Evolutionary conservation across 1,140 invertebrate species (phyloP).

Genomic region (Thaumatotibia leucotreta): DNA sequence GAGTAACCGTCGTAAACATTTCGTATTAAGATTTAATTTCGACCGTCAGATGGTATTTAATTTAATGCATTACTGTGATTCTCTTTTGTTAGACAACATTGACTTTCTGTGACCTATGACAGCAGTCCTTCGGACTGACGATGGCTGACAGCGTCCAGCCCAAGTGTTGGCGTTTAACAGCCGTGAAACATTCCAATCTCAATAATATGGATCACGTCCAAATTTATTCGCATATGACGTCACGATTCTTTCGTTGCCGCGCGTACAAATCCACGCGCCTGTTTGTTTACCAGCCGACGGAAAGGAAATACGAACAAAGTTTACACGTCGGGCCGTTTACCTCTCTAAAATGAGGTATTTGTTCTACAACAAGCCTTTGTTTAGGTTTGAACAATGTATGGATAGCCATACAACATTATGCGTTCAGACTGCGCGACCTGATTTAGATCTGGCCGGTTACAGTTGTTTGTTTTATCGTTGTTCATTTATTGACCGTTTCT

Average conservation of each 20-base stretch:
- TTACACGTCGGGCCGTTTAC: constrained; percentile 64
- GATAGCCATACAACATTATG: constrained; percentile 9
- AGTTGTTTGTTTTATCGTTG: not conserved
- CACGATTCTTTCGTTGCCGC: constrained; percentile 15
- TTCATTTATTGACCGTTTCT: not conserved
- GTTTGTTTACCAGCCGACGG: constrained; percentile 59
- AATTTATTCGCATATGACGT: constrained; percentile 7
- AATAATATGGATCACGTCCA: not conserved
- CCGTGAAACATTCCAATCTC: not conserved
- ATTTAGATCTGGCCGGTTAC: not conserved
- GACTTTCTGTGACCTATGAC: not conserved
- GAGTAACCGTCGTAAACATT: not conserved
- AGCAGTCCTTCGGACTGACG: too few relatives aligned
- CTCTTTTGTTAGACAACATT: not conserved
- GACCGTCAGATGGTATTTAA: not conserved
- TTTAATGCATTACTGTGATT: not conserved
- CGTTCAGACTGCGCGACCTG: constrained; percentile 4
- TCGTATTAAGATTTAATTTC: not conserved
- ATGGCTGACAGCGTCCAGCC: not conserved
- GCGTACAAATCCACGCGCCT: constrained; percentile 27
- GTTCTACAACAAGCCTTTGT: constrained; percentile 51
- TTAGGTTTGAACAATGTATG: constrained; percentile 22
- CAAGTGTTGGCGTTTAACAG: not conserved
- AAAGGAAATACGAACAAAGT: constrained; percentile 55
- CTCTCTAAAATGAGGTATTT: constrained; percentile 64